phyloP scores from a whole-genome alignment of 2,888 invertebrate genomes.

The Amblyteles armatorius region DNA sequence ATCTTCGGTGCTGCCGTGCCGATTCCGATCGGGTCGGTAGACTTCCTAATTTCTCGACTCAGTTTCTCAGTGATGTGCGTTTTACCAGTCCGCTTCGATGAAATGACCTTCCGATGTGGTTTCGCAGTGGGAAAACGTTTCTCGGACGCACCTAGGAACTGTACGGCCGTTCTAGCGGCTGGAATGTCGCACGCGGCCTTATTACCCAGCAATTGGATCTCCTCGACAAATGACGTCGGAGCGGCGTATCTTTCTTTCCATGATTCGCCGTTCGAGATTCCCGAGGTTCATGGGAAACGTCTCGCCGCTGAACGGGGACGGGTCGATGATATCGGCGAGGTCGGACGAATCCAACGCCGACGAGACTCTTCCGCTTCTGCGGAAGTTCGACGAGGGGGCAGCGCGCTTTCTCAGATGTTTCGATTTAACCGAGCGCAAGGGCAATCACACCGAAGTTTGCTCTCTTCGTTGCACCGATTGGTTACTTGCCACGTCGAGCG shows the following conservation, averaged over 20 bases:
- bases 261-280: constrained; percentile 31
- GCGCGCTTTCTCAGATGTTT: constrained; percentile 55
- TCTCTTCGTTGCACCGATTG: constrained; percentile 60
- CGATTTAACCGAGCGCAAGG: constrained; percentile 52
- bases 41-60: background rate
- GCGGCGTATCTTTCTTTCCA: constrained; percentile 48
- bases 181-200: constrained; percentile 36
- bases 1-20: too few species aligned
- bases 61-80: background rate
- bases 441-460: constrained; percentile 49
- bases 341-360: constrained; percentile 38
- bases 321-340: constrained; percentile 55
- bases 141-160: background rate
- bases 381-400: constrained; percentile 34
- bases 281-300: constrained; percentile 36
- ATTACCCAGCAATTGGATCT: constrained; percentile 60
- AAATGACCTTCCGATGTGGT: background rate
- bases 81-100: background rate
- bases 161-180: background rate
- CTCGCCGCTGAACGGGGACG: constrained; percentile 49
- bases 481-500: constrained; percentile 67
- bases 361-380: constrained; percentile 1
- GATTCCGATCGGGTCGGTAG: background rate
- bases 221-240: constrained; percentile 55
- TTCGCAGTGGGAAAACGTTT: background rate